Conservation (phyloP, 2,888 invertebrate species). For the Trichacis sp. region DNA sequence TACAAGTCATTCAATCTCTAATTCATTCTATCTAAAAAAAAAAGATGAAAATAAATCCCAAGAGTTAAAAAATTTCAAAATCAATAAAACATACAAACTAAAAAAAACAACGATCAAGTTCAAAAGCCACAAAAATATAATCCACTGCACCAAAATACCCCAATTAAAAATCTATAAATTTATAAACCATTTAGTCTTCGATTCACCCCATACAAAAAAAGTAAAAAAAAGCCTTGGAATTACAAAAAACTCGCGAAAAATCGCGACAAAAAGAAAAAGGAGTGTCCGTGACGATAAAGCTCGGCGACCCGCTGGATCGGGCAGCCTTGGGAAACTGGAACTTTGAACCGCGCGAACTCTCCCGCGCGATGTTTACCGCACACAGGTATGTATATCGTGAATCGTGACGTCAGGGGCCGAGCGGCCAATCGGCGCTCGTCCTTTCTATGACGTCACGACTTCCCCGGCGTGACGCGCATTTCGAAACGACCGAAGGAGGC, state of each 20-base stretch:
- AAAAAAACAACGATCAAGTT: too few relatives aligned
- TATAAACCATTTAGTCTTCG: too few relatives aligned
- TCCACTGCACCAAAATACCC: too few relatives aligned
- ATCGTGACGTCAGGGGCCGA: conserved; percentile 61
- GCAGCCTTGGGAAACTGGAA: conserved; percentile 67
- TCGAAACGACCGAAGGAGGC: conserved; percentile 44
- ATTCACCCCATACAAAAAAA: too few relatives aligned
- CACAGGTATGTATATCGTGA: conserved; percentile 35
- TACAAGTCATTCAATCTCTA: too few relatives aligned
- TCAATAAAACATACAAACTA: too few relatives aligned
- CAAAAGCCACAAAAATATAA: too few relatives aligned
- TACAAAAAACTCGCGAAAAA: neutral
- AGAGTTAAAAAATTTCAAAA: too few relatives aligned
- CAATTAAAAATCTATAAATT: too few relatives aligned
- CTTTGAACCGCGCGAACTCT: conserved; percentile 66
- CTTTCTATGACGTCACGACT: conserved; percentile 63
- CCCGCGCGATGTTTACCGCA: conserved; percentile 54
- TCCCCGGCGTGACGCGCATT: conserved; percentile 63
- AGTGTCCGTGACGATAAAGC: conserved; percentile 41
- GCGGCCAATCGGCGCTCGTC: conserved; percentile 58
- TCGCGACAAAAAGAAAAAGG: conserved; percentile 1
- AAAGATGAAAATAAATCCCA: too few relatives aligned
- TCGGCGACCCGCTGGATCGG: conserved; percentile 59
- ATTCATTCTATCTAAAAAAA: too few relatives aligned
- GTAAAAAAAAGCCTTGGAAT: too few relatives aligned